Evolutionary conservation across 1,140 invertebrate genomes (phyloP).

Genomic region (Aphidius ervi): DNA sequence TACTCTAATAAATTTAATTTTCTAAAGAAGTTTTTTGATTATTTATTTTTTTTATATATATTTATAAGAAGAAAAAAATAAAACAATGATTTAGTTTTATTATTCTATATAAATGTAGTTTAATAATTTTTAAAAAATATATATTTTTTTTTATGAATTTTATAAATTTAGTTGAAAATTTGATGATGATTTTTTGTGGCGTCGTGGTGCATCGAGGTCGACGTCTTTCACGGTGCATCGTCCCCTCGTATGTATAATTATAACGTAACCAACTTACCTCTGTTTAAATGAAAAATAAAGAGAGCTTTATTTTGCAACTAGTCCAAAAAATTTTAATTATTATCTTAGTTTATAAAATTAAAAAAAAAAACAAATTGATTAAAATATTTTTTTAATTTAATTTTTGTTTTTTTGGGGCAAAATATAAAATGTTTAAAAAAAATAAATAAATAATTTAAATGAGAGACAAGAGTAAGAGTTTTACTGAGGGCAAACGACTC

Average conservation of each 20-base stretch:
- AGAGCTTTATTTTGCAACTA: conserved; percentile 6
- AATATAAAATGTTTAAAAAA: conserved; percentile 18
- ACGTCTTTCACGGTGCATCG: conserved; percentile 24
- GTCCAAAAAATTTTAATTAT: not conserved
- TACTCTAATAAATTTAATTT: no score
- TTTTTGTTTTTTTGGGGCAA: not conserved
- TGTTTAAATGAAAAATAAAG: not conserved
- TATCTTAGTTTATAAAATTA: not conserved
- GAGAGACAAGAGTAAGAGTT: conserved; percentile 33
- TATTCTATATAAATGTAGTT: no score
- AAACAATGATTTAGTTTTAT: no score
- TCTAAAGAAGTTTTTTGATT: no score
- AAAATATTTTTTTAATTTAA: not conserved
- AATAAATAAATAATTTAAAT: conserved; percentile 22
- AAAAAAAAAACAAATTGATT: not conserved
- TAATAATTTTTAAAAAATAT: no score
- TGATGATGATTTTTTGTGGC: not conserved
- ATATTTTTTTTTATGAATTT: no score
- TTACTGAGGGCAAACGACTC: conserved; percentile 32
- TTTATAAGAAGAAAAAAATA: no score
- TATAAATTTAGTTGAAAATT: no score
- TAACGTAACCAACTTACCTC: conserved; percentile 26
- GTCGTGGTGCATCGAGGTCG: conserved; percentile 23
- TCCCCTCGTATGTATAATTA: conserved; percentile 24
- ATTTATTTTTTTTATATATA: no score